Percentiles rank a stretch among this genome's conserved stretches.
These are phyloP conservation scores for Andrena trimmerana DNA, from an alignment of 2,888 invertebrate genomes.

Conservation along the genomic window DNA sequence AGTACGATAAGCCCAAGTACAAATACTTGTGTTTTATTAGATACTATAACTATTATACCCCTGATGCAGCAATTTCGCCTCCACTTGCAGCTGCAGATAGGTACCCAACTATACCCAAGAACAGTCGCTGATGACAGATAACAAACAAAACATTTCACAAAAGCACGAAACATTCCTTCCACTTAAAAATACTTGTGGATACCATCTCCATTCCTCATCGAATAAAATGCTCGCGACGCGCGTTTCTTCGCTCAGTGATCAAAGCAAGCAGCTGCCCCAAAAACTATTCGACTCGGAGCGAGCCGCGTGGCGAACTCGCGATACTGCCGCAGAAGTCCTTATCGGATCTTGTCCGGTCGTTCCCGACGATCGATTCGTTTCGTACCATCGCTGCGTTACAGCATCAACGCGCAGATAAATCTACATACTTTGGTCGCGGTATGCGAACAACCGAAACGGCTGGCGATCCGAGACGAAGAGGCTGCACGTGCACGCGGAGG, in stretches of 20 bases:
- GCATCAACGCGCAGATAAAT: slow-evolving; percentile 43
- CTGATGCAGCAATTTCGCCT: too few species aligned
- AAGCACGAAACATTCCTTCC: too few species aligned
- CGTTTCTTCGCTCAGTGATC: not conserved
- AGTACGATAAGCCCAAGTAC: not conserved
- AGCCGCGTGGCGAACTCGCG: not conserved
- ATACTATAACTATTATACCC: too few species aligned
- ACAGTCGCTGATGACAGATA: too few species aligned
- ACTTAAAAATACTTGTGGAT: not conserved
- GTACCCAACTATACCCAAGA: too few species aligned
- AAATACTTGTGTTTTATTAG: not conserved
- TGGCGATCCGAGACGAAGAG: slow-evolving; percentile 23
- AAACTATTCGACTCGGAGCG: too few species aligned
- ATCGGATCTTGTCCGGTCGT: not conserved
- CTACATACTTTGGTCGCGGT: slow-evolving; percentile 33
- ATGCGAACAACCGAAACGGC: slow-evolving; percentile 41
- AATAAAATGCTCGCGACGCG: not conserved
- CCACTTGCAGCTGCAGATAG: too few species aligned
- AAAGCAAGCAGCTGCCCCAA: slow-evolving; percentile 1
- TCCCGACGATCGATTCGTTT: slow-evolving; percentile 3
- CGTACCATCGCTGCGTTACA: slow-evolving; percentile 21
- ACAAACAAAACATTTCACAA: too few species aligned
- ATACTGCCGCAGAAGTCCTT: not conserved
- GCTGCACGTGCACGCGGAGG: slow-evolving; percentile 22
- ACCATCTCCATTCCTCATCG: not conserved